phyloP scores from a whole-genome alignment of 1,140 invertebrate genomes.

The Dufourea novaeangliae region DNA sequence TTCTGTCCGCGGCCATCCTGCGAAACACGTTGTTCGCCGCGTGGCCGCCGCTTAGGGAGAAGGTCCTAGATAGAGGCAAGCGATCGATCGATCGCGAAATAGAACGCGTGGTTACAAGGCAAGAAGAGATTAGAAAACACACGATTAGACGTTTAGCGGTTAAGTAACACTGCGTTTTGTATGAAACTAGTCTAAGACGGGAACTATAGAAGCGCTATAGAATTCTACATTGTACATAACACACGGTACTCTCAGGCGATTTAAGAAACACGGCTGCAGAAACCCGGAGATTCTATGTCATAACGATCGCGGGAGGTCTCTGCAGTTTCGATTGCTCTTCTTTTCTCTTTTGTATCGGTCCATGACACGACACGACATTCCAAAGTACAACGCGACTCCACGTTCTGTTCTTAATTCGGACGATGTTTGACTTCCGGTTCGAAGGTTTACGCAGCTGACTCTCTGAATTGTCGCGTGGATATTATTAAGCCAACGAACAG shows the following conservation, averaged over 20 bases:
- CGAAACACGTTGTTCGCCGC: neutral
- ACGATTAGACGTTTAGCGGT: conserved; percentile 55
- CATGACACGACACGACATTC: conserved; percentile 55
- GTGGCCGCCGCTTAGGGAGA: too few relatives aligned
- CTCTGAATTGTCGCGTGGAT: conserved; percentile 9
- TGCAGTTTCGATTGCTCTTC: conserved; percentile 36
- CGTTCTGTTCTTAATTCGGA: conserved; percentile 1
- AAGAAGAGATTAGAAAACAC: conserved; percentile 28
- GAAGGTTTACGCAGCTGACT: conserved; percentile 18
- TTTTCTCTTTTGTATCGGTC: conserved; percentile 43
- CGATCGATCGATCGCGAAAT: neutral
- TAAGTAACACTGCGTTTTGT: conserved; percentile 66
- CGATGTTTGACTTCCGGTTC: conserved; percentile 37
- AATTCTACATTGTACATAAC: conserved; percentile 43
- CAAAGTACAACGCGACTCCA: conserved; percentile 36
- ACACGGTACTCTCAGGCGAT: conserved; percentile 45
- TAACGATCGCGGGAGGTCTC: neutral
- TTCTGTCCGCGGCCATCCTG: conserved; percentile 30
- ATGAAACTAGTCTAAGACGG: conserved; percentile 73
- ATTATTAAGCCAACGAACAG: conserved; percentile 25
- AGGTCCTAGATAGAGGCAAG: too few relatives aligned
- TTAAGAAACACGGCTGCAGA: conserved; percentile 38
- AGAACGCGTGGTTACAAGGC: conserved; percentile 3
- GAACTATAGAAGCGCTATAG: conserved; percentile 49
- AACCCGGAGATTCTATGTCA: conserved; percentile 28